These are phyloP conservation scores for Tipula vernalis DNA, from an alignment of 2,888 invertebrate genomes.

Conservation along the genomic window DNA sequence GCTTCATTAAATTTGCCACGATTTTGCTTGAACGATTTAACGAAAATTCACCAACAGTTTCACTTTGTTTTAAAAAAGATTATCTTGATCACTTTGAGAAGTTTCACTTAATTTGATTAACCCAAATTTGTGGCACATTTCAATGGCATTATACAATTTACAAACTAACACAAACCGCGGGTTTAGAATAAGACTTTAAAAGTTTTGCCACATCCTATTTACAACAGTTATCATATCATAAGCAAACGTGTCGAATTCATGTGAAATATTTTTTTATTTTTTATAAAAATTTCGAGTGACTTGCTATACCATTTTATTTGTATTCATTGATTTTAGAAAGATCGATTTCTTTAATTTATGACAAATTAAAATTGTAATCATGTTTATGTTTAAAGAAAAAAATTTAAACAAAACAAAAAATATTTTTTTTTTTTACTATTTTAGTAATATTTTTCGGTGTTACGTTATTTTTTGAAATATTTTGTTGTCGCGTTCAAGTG, in stretches of 20 bases:
- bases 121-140: too few species aligned
- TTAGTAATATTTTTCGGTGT: background rate
- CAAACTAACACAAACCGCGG: too few species aligned
- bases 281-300: background rate
- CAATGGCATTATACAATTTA: too few species aligned
- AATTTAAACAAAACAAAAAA: background rate
- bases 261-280: background rate
- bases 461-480: background rate
- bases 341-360: background rate
- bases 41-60: too few species aligned
- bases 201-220: too few species aligned
- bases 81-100: too few species aligned
- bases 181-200: too few species aligned
- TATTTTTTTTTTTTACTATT: background rate
- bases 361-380: background rate
- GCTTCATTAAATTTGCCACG: too few species aligned
- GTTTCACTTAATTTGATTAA: too few species aligned
- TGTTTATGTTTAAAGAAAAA: background rate
- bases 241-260: background rate
- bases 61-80: too few species aligned
- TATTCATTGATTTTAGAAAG: background rate
- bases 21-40: too few species aligned
- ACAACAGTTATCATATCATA: too few species aligned
- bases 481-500: background rate
- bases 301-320: background rate